Evolutionary conservation across 2,113 vertebrate species (phyloP).

Genomic region (Platysteira castanea): DNA sequence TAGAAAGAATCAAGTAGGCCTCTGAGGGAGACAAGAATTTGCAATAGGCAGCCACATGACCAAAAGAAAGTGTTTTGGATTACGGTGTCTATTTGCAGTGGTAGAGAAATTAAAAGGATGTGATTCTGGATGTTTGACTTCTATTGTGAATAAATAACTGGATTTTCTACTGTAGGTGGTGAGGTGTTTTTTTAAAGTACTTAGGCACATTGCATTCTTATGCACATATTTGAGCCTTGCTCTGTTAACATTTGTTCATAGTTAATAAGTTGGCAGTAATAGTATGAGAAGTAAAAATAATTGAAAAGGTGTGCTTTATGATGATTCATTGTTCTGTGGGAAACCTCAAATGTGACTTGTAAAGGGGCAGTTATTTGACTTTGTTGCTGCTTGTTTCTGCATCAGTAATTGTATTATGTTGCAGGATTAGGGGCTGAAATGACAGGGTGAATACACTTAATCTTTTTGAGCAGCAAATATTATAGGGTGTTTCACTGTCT

Average conservation of each 20-base stretch:
- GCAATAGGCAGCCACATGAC: not conserved
- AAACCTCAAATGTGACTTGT: not conserved
- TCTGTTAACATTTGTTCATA: not conserved
- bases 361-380: not conserved
- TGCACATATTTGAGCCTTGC: not conserved
- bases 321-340: not conserved
- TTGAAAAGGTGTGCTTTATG: not conserved
- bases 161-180: not conserved
- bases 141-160: not conserved
- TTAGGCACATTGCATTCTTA: not conserved
- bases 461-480: not conserved
- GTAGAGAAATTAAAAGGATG: not conserved
- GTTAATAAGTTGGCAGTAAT: not conserved
- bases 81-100: not conserved
- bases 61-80: not conserved
- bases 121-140: not conserved
- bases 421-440: not conserved
- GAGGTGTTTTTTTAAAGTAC: not conserved
- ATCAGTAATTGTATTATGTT: not conserved
- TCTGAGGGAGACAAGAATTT: not conserved
- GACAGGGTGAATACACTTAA: not conserved
- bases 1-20: not conserved
- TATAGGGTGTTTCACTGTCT: not conserved
- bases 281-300: not conserved
- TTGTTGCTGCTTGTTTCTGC: not conserved